Percentiles rank a stretch among this genome's conserved stretches.
Conservation (phyloP, 2,797 vertebrate species). For the Xerus rutilus region DNA sequence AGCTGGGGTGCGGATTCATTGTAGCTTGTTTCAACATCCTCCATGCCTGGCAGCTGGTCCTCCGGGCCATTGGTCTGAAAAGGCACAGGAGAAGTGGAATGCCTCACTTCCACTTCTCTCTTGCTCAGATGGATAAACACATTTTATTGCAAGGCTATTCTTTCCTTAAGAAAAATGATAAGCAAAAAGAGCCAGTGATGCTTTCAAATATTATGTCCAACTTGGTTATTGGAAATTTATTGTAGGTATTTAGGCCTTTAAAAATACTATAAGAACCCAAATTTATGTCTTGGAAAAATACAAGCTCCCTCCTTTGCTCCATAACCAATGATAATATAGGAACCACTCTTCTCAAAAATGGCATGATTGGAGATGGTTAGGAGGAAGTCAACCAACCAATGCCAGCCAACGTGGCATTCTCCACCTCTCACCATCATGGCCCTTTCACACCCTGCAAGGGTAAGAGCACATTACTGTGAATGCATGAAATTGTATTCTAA, state of each 20-base stretch:
- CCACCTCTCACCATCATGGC: not conserved
- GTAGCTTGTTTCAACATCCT: too few species aligned
- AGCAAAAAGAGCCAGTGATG: not conserved
- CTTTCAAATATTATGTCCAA: not conserved
- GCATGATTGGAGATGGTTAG: not conserved
- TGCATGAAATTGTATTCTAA: constrained; percentile 59
- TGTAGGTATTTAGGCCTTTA: not conserved
- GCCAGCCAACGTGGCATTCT: not conserved
- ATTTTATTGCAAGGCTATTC: not conserved
- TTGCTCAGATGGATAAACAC: not conserved
- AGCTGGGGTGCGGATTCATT: not conserved
- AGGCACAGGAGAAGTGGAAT: not conserved
- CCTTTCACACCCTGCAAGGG: not conserved
- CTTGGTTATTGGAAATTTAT: constrained; percentile 11
- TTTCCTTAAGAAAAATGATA: not conserved
- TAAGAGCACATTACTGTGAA: not conserved
- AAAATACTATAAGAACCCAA: not conserved
- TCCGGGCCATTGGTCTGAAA: not conserved
- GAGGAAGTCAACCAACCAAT: too few species aligned
- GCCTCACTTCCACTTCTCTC: not conserved
- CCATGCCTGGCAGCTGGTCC: not conserved
- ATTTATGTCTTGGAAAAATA: not conserved
- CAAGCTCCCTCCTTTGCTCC: not conserved
- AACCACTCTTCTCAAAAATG: not conserved
- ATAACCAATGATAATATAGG: not conserved